Percentiles rank a stretch among this genome's conserved stretches.
Evolutionary conservation across 2,888 invertebrate genomes (phyloP).

Genomic region (Poecilus cupreus): DNA sequence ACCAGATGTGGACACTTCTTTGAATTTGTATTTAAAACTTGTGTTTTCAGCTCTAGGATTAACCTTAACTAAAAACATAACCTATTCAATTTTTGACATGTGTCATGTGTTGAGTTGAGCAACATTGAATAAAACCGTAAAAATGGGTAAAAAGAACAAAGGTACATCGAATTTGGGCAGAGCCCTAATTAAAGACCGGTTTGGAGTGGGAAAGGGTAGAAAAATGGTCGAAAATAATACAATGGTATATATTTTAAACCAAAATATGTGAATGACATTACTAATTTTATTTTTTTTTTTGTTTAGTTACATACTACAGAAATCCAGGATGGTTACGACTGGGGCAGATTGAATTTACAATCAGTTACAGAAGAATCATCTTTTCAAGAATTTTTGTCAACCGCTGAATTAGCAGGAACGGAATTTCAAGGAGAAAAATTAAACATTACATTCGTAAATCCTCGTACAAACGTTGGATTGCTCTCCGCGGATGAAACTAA

Average conservation of each 20-base stretch:
- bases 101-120: constrained; percentile 36
- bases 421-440: constrained; percentile 95
- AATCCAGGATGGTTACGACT: constrained; percentile 92
- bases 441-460: constrained; percentile 85
- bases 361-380: constrained; percentile 98
- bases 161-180: constrained; percentile 76
- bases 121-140: constrained; percentile 52
- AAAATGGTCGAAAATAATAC: constrained; percentile 83
- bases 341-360: constrained; percentile 91
- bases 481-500: constrained; percentile 77
- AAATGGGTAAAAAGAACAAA: constrained; percentile 86
- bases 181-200: constrained; percentile 85
- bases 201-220: constrained; percentile 78
- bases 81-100: constrained; percentile 15
- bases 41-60: no score
- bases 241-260: constrained; percentile 76
- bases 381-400: constrained; percentile 95
- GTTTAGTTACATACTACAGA: constrained; percentile 88
- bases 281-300: constrained; percentile 51
- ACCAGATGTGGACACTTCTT: not conserved
- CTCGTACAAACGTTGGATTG: constrained; percentile 77
- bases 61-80: constrained; percentile 1
- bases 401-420: constrained; percentile 94
- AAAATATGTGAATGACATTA: constrained; percentile 14
- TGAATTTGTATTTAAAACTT: no score